Percentiles rank a stretch among this genome's conserved stretches.
phyloP scores from a whole-genome alignment of 2,888 invertebrate genomes.

The Pterostichus madidus region DNA sequence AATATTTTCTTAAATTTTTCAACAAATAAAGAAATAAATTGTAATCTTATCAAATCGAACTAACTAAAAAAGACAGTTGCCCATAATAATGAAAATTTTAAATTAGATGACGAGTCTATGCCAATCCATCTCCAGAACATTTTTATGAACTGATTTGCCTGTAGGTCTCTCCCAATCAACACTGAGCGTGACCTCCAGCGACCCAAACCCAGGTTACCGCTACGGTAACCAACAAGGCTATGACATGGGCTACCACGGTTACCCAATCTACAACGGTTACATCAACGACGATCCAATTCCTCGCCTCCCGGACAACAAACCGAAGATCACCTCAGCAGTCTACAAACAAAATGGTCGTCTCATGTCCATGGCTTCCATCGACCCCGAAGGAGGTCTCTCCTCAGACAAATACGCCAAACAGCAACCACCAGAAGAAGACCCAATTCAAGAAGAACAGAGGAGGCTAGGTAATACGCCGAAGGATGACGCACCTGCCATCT shows the following conservation, averaged over 20 bases:
- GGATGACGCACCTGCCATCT: constrained; percentile 64
- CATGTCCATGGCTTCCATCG: constrained; percentile 78
- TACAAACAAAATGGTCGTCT: constrained; percentile 81
- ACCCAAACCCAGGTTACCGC: constrained; percentile 86
- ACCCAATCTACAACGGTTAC: constrained; percentile 82
- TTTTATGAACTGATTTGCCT: too few relatives aligned
- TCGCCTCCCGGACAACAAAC: constrained; percentile 79
- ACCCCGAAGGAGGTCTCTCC: constrained; percentile 78
- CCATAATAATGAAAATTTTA: too few relatives aligned
- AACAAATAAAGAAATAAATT: too few relatives aligned
- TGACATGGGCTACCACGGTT: constrained; percentile 86
- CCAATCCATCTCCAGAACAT: too few relatives aligned
- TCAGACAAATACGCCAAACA: constrained; percentile 78
- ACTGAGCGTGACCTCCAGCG: constrained; percentile 86
- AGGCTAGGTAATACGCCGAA: constrained; percentile 77
- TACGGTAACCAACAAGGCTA: constrained; percentile 90
- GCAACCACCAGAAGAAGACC: constrained; percentile 72
- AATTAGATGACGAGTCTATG: too few relatives aligned
- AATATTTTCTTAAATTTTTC: too few relatives aligned
- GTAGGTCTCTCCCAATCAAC: constrained; percentile 87
- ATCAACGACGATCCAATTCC: constrained; percentile 74
- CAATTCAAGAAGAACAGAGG: constrained; percentile 77
- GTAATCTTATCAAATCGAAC: too few relatives aligned
- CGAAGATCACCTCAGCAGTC: constrained; percentile 85
- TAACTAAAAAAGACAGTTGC: too few relatives aligned